phyloP scores from a whole-genome alignment of 2,888 invertebrate species.

The Andrena bucephala region DNA sequence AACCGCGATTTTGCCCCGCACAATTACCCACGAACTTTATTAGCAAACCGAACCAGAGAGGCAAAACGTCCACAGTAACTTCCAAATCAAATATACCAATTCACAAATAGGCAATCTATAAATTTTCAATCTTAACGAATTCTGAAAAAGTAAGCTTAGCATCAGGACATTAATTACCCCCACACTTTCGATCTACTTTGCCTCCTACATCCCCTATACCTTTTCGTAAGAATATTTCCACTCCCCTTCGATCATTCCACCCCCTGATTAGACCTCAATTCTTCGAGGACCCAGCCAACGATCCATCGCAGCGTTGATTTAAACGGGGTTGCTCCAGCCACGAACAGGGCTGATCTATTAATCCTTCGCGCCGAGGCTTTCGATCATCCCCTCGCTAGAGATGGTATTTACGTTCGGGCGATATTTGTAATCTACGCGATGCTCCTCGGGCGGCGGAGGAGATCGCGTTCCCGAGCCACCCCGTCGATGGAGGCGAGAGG shows the following conservation, averaged over 20 bases:
- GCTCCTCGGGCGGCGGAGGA: slow-evolving; percentile 38
- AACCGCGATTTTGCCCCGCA: slow-evolving; percentile 7
- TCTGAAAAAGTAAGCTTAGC: neutral
- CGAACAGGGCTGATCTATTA: slow-evolving; percentile 39
- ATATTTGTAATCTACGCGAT: slow-evolving; percentile 60
- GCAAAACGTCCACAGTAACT: neutral
- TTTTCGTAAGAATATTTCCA: too few relatives aligned
- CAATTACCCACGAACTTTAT: slow-evolving; percentile 25
- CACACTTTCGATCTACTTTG: too few relatives aligned
- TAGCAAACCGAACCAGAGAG: neutral
- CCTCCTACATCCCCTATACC: too few relatives aligned
- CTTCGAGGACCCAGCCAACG: neutral
- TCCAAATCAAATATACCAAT: too few relatives aligned
- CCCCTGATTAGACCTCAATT: neutral
- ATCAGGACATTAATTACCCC: too few relatives aligned
- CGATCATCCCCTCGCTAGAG: slow-evolving; percentile 28
- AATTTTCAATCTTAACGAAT: too few relatives aligned
- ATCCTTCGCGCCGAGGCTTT: slow-evolving; percentile 29
- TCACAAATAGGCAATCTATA: too few relatives aligned
- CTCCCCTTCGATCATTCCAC: too few relatives aligned
- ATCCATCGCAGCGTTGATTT: neutral
- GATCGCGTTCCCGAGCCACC: slow-evolving; percentile 11
- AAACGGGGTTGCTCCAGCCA: neutral
- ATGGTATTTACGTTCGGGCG: slow-evolving; percentile 46
- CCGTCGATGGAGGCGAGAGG: slow-evolving; percentile 11